These are phyloP conservation scores for Ichneumoninae sp. DNA, from an alignment of 2,888 invertebrate genomes.

Conservation along the genomic window DNA sequence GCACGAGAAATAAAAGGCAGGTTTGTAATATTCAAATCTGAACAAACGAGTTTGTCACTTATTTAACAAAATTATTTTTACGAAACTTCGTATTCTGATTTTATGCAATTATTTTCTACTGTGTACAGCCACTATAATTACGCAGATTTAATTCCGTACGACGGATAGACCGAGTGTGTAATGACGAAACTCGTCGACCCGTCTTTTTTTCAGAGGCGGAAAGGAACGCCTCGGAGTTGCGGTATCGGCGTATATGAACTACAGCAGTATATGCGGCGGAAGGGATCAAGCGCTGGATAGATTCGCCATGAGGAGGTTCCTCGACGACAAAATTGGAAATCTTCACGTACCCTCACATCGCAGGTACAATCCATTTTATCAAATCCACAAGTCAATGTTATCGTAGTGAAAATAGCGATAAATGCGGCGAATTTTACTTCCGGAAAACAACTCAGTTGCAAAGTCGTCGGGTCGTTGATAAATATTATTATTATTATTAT, in stretches of 20 bases:
- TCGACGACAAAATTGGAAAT: slow-evolving; percentile 92
- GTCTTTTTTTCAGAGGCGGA: slow-evolving; percentile 87
- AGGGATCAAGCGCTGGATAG: slow-evolving; percentile 93
- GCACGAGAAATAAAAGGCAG: too few species aligned
- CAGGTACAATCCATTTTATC: slow-evolving; percentile 85
- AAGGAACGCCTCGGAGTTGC: slow-evolving; percentile 94
- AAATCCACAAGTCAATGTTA: too few species aligned
- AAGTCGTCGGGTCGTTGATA: neutral
- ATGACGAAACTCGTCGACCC: slow-evolving; percentile 22
- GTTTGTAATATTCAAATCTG: too few species aligned
- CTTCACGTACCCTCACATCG: slow-evolving; percentile 90
- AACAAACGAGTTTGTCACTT: too few species aligned
- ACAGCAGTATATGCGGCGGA: slow-evolving; percentile 95
- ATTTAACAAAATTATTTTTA: too few species aligned
- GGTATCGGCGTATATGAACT: slow-evolving; percentile 97
- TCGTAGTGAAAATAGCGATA: too few species aligned
- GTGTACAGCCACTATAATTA: neutral
- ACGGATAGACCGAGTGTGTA: slow-evolving; percentile 24
- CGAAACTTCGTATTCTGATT: too few species aligned
- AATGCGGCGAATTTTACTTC: too few species aligned
- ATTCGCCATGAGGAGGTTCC: slow-evolving; percentile 96
- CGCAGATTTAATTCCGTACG: slow-evolving; percentile 12
- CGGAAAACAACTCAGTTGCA: too few species aligned
- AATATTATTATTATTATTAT: neutral
- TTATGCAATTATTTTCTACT: too few species aligned